These are phyloP conservation scores for Ceuthmochares aereus DNA, from an alignment of 2,113 vertebrate species.

Conservation along the genomic window DNA sequence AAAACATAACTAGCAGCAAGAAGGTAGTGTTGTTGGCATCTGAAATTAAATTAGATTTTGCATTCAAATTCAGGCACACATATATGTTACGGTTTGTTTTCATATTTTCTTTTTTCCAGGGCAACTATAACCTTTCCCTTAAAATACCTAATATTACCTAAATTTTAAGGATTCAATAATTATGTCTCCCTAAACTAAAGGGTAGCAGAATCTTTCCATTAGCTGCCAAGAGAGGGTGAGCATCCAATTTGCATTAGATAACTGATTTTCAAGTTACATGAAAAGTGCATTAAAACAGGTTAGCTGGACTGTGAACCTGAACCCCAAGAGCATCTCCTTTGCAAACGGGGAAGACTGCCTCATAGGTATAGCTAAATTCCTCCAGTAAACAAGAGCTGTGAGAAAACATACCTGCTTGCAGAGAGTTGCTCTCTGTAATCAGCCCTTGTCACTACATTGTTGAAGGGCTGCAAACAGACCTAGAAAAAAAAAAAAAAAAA, in stretches of 20 bases:
- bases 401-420: background rate
- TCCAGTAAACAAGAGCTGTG: background rate
- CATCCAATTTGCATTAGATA: background rate
- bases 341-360: background rate
- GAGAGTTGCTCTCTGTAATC: background rate
- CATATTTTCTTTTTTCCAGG: constrained; percentile 24
- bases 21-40: background rate
- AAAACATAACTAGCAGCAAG: background rate
- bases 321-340: background rate
- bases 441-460: background rate
- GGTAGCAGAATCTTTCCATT: background rate
- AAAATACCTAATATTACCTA: background rate
- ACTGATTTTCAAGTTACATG: background rate
- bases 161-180: background rate
- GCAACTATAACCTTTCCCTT: background rate
- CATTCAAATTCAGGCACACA: background rate
- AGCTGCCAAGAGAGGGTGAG: background rate
- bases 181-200: background rate
- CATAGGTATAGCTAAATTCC: background rate
- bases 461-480: background rate
- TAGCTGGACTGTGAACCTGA: background rate
- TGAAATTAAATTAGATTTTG: constrained; percentile 29
- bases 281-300: background rate
- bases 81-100: background rate
- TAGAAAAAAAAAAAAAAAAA: background rate